Evolutionary conservation across 2,797 vertebrate genomes (phyloP).

Genomic region (Percopsis omiscomaycus): DNA sequence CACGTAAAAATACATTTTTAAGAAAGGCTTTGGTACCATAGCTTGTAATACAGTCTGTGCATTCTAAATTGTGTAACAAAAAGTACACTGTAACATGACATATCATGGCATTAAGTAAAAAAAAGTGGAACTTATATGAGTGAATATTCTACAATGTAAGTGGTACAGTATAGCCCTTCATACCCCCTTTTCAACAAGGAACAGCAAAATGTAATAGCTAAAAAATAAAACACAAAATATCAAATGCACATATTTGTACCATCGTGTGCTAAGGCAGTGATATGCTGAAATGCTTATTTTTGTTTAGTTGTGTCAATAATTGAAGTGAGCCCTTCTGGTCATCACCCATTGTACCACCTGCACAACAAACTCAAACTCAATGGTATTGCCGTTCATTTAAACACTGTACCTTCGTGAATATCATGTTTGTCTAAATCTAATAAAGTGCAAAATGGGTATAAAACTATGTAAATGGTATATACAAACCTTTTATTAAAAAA

Average conservation of each 20-base stretch:
- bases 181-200: slow-evolving; percentile 10
- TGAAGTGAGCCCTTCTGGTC: background rate
- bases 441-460: slow-evolving; percentile 83
- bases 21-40: slow-evolving; percentile 82
- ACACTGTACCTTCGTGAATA: slow-evolving; percentile 22
- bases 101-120: slow-evolving; percentile 28
- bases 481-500: slow-evolving; percentile 36
- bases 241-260: slow-evolving; percentile 53
- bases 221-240: slow-evolving; percentile 36
- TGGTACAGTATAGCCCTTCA: slow-evolving; percentile 41
- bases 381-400: slow-evolving; percentile 17
- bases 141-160: slow-evolving; percentile 40
- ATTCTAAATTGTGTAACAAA: slow-evolving; percentile 53
- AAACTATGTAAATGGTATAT: slow-evolving; percentile 47
- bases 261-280: slow-evolving; percentile 71
- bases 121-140: slow-evolving; percentile 32
- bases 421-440: slow-evolving; percentile 45
- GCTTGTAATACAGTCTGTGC: slow-evolving; percentile 68
- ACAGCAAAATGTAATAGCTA: slow-evolving; percentile 28
- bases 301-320: slow-evolving; percentile 26
- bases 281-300: slow-evolving; percentile 54
- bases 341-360: background rate
- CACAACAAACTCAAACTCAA: slow-evolving; percentile 16
- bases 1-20: slow-evolving; percentile 81
- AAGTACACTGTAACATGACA: slow-evolving; percentile 38